Evolutionary conservation across 2,113 vertebrate species (phyloP), one percentile per base, ranked within the genome.

Genomic region (Polypterus bichir): DNA sequence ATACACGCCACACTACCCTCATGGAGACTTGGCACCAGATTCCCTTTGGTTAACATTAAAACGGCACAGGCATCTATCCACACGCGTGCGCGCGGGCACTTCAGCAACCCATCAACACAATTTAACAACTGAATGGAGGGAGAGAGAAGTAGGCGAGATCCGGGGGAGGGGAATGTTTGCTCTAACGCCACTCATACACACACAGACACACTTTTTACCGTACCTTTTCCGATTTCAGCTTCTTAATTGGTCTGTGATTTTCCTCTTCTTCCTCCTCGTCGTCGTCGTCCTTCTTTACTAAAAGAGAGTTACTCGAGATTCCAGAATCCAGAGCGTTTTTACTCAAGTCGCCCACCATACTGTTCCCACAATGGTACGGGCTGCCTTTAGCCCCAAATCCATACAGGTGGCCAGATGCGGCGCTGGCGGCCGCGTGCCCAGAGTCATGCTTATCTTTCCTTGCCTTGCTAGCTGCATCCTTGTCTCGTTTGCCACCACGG

Each of bases 151-250:
- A 68, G 69, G 54, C 60, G 68, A 68, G 60, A 72, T 55, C 54
- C 64, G 4, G 64, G 57, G 54, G 65, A 62, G 63, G 66, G 64
- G 54, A 65, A 27, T 27, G 27, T 27, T 27, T 27, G 27, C 27
- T 27, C 27, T 27, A 27, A 27, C 27, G 27, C 27, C 27, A 27
- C 27, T 27, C 27, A 27, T 27, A 27, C 27, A 27, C 27, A 27
- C 27, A 27, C 27, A 27, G 27, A 2, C 27, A 27, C 27, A 27
- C 27, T 27, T 27, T 70, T 73, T 67, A 69, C 84, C 83, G 76
- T 88, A 94, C 91, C 91, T 93, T 94, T 79, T 96, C 92, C 56
- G 90, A 89, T 87, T 92, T 86, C 83, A 90, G 83, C 68, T 89
- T 93, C 89, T 91, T 93, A 71, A 87, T 88, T 78, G 90, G 82